Evolutionary conservation across 2,797 vertebrate genomes (phyloP).

Genomic region (Hemibagrus guttatus): DNA sequence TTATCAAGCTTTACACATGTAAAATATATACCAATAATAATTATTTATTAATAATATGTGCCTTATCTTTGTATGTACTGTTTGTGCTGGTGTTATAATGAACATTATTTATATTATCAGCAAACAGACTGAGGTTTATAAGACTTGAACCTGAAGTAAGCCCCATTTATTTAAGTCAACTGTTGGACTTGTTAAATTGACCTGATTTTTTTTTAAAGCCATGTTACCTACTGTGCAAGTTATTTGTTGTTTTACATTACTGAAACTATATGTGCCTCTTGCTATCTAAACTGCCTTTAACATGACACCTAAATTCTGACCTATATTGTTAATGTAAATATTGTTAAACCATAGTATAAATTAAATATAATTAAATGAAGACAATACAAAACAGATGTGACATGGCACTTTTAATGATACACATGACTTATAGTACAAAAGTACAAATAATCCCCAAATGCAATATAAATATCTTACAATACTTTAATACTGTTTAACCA

Average conservation of each 20-base stretch:
- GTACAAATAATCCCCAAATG: constrained; percentile 61
- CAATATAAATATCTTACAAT: constrained; percentile 39
- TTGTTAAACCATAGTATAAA: neutral
- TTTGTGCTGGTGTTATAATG: neutral
- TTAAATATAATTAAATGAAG: constrained; percentile 67
- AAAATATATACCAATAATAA: neutral
- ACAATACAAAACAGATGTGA: constrained; percentile 75
- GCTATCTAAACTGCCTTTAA: constrained; percentile 1
- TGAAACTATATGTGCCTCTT: neutral
- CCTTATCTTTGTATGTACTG: neutral
- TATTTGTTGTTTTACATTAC: neutral
- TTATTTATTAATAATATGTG: neutral
- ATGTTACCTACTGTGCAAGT: neutral
- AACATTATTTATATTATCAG: neutral
- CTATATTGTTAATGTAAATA: neutral
- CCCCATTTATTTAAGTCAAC: neutral
- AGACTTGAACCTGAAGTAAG: neutral
- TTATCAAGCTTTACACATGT: neutral
- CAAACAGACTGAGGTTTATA: neutral
- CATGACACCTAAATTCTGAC: neutral
- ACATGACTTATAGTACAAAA: constrained; percentile 77
- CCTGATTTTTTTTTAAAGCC: neutral
- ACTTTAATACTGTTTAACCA: constrained; percentile 44
- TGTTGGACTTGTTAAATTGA: neutral
- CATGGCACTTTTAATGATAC: constrained; percentile 76